These are phyloP conservation scores for Allacma fusca DNA, from an alignment of 2,888 invertebrate species.

Conservation along the genomic window DNA sequence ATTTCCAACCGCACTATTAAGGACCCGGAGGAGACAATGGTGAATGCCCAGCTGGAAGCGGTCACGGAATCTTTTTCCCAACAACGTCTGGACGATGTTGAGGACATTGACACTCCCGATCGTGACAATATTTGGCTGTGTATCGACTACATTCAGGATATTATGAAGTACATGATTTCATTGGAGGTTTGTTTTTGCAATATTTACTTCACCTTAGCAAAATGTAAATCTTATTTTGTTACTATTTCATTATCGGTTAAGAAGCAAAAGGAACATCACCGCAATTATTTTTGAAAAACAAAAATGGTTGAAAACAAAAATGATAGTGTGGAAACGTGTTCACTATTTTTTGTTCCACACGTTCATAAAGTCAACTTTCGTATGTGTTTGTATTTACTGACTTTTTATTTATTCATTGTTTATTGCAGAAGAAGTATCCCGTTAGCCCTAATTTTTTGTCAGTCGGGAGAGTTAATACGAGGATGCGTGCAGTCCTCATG, in stretches of 20 bases:
- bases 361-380: neutral
- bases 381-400: neutral
- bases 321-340: neutral
- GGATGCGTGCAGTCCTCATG: slow-evolving; percentile 89
- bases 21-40: neutral
- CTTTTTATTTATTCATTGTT: slow-evolving; percentile 36
- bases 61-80: slow-evolving; percentile 26
- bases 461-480: slow-evolving; percentile 73
- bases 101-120: slow-evolving; percentile 75
- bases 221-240: too few species aligned
- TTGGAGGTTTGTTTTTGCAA: slow-evolving; percentile 75
- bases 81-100: slow-evolving; percentile 49
- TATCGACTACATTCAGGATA: slow-evolving; percentile 88
- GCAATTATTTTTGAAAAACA: too few species aligned
- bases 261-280: too few species aligned
- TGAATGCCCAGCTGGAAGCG: neutral
- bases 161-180: slow-evolving; percentile 81
- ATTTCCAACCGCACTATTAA: neutral
- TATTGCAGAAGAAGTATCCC: slow-evolving; percentile 69
- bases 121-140: slow-evolving; percentile 78
- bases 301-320: too few species aligned
- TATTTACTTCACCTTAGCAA: too few species aligned
- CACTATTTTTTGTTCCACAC: neutral
- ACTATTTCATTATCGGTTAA: too few species aligned
- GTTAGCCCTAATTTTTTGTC: slow-evolving; percentile 74